Evolutionary conservation across 2,113 vertebrate genomes (phyloP).

Genomic region (Platichthys flesus): DNA sequence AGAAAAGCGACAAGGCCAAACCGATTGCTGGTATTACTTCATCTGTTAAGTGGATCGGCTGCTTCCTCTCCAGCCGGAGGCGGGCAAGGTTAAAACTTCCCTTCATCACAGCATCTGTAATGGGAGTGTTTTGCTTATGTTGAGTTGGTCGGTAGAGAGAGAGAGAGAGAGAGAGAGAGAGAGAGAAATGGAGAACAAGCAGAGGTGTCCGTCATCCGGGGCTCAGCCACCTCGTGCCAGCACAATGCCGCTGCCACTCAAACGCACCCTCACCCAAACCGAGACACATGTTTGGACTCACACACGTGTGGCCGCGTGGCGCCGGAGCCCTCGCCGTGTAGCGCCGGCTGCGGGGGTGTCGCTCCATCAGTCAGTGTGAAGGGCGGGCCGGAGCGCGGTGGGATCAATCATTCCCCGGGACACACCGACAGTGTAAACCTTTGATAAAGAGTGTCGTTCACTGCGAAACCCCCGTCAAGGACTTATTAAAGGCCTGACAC

Average conservation of each 20-base stretch:
- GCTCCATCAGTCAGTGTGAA: slow-evolving; percentile 69
- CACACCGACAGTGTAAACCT: slow-evolving; percentile 78
- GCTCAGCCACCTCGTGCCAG: slow-evolving; percentile 3
- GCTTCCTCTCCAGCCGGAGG: slow-evolving; percentile 50
- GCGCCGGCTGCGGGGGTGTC: slow-evolving; percentile 34
- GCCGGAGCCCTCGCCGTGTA: slow-evolving; percentile 19
- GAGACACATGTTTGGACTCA: slow-evolving; percentile 10
- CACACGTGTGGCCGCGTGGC: slow-evolving; percentile 13
- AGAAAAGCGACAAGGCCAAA: slow-evolving; percentile 49
- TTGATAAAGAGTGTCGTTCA: slow-evolving; percentile 83
- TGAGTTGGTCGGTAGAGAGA: slow-evolving; percentile 28
- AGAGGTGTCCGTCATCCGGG: slow-evolving; percentile 43
- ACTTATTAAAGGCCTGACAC: slow-evolving; percentile 81
- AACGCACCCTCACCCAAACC: slow-evolving; percentile 1
- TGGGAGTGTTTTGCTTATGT: slow-evolving; percentile 53
- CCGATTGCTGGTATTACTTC: slow-evolving; percentile 52
- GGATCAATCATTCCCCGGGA: slow-evolving; percentile 78
- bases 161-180: slow-evolving; percentile 14
- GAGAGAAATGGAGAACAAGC: slow-evolving; percentile 20
- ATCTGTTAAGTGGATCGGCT: slow-evolving; percentile 68
- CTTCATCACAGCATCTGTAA: slow-evolving; percentile 62
- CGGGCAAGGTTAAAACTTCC: slow-evolving; percentile 72
- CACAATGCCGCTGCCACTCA: neutral
- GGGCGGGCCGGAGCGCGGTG: slow-evolving; percentile 60
- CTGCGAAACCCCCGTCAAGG: slow-evolving; percentile 79